A percentile compares a stretch with the other conserved stretches of the same genome.
These are phyloP conservation scores for Acleris literana DNA, from an alignment of 2,888 invertebrate genomes.

Conservation along the genomic window DNA sequence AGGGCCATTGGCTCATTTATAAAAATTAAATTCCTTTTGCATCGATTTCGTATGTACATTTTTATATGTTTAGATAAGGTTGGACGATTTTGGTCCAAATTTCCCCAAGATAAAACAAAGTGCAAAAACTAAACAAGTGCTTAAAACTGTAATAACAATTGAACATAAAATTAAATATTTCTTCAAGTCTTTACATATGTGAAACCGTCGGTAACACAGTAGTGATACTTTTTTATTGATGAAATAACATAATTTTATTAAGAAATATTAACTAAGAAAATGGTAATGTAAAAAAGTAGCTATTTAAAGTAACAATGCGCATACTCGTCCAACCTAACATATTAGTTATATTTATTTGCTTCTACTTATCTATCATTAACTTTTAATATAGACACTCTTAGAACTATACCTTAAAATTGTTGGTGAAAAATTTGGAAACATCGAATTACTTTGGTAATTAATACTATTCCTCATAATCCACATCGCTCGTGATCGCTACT, in stretches of 20 bases:
- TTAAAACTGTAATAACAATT: background rate
- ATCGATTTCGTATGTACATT: slow-evolving; percentile 64
- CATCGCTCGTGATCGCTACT: slow-evolving; percentile 10
- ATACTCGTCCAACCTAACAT: slow-evolving; percentile 22
- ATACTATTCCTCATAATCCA: background rate
- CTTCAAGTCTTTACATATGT: background rate
- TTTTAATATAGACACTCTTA: slow-evolving; percentile 1
- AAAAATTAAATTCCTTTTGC: slow-evolving; percentile 74
- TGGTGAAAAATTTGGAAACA: slow-evolving; percentile 19
- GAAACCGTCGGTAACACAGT: too few relatives aligned
- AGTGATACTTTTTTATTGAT: too few relatives aligned
- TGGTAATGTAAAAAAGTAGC: background rate
- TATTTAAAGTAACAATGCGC: slow-evolving; percentile 1
- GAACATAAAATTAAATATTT: background rate
- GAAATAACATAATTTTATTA: too few relatives aligned
- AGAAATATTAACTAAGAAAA: too few relatives aligned
- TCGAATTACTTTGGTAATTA: slow-evolving; percentile 16
- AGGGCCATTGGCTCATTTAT: slow-evolving; percentile 30
- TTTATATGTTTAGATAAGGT: slow-evolving; percentile 17
- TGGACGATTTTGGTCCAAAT: slow-evolving; percentile 34
- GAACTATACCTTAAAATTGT: slow-evolving; percentile 5
- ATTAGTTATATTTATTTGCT: slow-evolving; percentile 42
- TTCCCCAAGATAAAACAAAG: slow-evolving; percentile 2
- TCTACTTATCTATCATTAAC: slow-evolving; percentile 30
- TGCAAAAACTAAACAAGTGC: slow-evolving; percentile 32